phyloP scores from a whole-genome alignment of 2,797 vertebrate genomes.

The Oceanodroma leucorhoa region DNA sequence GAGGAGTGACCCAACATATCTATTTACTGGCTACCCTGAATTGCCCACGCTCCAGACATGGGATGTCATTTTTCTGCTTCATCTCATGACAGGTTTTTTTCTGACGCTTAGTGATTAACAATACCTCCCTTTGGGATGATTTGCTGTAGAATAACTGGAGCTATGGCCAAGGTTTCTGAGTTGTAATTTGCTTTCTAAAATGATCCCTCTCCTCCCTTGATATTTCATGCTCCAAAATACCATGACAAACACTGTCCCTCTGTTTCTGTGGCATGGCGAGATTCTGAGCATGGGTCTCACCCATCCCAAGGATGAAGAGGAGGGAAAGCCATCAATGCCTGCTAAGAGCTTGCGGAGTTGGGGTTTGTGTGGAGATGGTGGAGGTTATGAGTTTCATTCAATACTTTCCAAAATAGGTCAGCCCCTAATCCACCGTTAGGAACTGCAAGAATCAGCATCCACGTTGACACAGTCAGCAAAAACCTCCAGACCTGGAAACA shows the following conservation, averaged over 20 bases:
- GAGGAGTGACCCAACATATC: rapidly evolving
- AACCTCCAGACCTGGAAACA: neutral
- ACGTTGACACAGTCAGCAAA: neutral
- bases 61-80: neutral
- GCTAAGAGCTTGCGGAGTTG: neutral
- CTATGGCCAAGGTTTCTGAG: neutral
- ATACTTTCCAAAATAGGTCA: neutral
- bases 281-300: neutral
- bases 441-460: neutral
- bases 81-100: neutral
- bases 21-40: neutral
- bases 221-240: neutral
- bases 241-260: neutral
- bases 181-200: neutral
- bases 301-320: neutral
- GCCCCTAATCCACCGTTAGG: neutral
- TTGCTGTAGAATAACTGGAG: neutral
- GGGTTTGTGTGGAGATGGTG: neutral
- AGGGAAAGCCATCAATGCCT: neutral
- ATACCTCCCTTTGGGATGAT: neutral
- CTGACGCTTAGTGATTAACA: neutral
- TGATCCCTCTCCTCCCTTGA: neutral
- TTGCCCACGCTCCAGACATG: neutral
- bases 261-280: neutral
- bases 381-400: neutral